Base-by-base conservation (phyloP, 2,797 vertebrate genomes). In the Chelonia mydas region DNA sequence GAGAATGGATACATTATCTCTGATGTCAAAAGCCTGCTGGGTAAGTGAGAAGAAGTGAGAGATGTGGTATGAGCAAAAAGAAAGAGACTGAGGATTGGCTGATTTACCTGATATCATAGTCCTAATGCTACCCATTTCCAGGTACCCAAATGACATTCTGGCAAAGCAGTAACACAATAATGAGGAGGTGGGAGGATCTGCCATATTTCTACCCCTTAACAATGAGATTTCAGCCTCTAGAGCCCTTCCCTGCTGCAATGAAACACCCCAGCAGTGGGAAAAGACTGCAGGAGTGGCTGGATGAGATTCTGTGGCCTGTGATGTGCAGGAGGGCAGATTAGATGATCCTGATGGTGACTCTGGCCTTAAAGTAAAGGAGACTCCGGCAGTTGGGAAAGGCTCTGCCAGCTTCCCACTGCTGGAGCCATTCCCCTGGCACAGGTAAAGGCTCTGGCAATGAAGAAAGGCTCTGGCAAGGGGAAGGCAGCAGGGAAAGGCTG, bases 81-180 rank as follows among this genome's bases (percentile, higher is more conserved):
- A 61, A 91, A 92, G 68, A 83, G 37, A 83, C 93, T 94, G 81
- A 72, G 93, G 79, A 47, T 82, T 90, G 84, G 85, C n/a, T 65
- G 95, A 88, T 93, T 95, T 92, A 93, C 5, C 85, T 87, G 27
- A 89, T 50, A 2, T 94, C 81, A 92, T 87, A 84, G 57, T 91
- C 55, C 53, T 28, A 90, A 7, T 57, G 1, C 79, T 85, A 41
- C 81, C 85, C 89, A n/a, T 83, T 95, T 95, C 93, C 84, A 50
- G 89, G 7, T 1, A 13, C 12, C 31, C 1, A 3, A 41, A 54
- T 37, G 93, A 86, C 23, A 72, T 68, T 54, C 17, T 86, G 21
- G 21, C 37, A 77, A 89, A 23, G 21, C 53, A 87, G 13, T 15
- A 76, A 15, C 31, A 31, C 13, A 33, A 6, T 61, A 61, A 78